Evolutionary conservation across 2,113 vertebrate genomes (phyloP).

Genomic region (Osmerus eperlanus): DNA sequence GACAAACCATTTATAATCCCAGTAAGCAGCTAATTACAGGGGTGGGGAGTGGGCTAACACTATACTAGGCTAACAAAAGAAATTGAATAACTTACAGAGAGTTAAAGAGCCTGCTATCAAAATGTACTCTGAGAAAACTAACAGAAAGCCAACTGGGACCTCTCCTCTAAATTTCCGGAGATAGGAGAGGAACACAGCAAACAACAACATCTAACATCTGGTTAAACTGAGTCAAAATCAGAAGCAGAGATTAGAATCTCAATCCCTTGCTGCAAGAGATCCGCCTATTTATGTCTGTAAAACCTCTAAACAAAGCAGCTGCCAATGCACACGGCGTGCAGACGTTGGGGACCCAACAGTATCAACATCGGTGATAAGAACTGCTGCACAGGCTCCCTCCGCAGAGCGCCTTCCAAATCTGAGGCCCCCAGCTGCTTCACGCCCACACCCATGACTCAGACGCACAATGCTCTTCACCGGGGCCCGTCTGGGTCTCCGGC

Average conservation of each 20-base stretch:
- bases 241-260: background rate
- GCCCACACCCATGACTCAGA: constrained; percentile 12
- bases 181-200: background rate
- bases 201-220: constrained; percentile 1
- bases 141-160: background rate
- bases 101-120: background rate
- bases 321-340: background rate
- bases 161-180: background rate
- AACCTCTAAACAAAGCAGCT: constrained; percentile 16
- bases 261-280: background rate
- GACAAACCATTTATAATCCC: constrained; percentile 56
- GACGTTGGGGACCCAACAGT: background rate
- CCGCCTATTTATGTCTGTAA: constrained; percentile 12
- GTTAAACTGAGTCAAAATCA: background rate
- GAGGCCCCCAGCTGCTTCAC: constrained; percentile 24
- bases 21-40: constrained; percentile 56
- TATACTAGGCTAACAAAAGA: constrained; percentile 7
- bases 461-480: constrained; percentile 21
- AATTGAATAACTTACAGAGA: constrained; percentile 22
- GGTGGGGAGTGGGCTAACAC: constrained; percentile 43
- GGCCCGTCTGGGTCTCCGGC: background rate
- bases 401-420: constrained; percentile 30
- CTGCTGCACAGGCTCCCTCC: background rate
- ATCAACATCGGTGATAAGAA: constrained; percentile 28
- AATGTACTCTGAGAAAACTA: background rate